These are phyloP conservation scores for Ammospiza caudacuta DNA, from an alignment of 2,113 vertebrate species.

Conservation along the genomic window DNA sequence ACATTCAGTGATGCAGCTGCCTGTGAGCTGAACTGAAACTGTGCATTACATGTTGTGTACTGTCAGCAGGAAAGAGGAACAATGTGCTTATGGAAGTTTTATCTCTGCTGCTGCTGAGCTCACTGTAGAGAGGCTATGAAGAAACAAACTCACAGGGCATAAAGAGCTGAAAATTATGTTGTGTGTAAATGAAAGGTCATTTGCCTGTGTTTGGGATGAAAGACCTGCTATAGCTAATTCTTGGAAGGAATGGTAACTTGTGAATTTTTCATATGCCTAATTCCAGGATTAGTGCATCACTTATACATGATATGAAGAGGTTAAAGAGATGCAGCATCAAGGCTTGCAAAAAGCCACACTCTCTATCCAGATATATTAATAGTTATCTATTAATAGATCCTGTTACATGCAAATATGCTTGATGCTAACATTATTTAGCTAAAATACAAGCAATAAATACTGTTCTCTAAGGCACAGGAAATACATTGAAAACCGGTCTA, in stretches of 20 bases:
- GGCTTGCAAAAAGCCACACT: neutral
- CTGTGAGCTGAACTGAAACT: neutral
- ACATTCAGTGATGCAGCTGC: neutral
- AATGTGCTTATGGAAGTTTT: neutral
- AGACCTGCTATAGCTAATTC: neutral
- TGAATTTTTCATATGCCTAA: neutral
- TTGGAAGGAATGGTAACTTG: neutral
- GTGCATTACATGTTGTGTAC: neutral
- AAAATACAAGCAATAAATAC: neutral
- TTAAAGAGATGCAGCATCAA: neutral
- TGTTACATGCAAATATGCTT: neutral
- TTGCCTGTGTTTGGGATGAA: neutral
- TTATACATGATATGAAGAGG: neutral
- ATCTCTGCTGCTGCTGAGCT: neutral
- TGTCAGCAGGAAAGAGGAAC: neutral
- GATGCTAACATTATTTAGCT: neutral
- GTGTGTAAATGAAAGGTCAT: neutral
- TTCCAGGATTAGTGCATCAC: neutral
- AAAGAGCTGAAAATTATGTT: neutral
- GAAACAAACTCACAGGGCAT: neutral
- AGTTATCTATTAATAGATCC: neutral
- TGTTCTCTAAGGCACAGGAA: neutral
- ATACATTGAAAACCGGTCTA: neutral
- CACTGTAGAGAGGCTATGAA: neutral
- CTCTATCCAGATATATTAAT: neutral